Percentiles rank a stretch among this genome's conserved stretches.
phyloP scores from a whole-genome alignment of 2,888 invertebrate genomes.

The Seira ritae region DNA sequence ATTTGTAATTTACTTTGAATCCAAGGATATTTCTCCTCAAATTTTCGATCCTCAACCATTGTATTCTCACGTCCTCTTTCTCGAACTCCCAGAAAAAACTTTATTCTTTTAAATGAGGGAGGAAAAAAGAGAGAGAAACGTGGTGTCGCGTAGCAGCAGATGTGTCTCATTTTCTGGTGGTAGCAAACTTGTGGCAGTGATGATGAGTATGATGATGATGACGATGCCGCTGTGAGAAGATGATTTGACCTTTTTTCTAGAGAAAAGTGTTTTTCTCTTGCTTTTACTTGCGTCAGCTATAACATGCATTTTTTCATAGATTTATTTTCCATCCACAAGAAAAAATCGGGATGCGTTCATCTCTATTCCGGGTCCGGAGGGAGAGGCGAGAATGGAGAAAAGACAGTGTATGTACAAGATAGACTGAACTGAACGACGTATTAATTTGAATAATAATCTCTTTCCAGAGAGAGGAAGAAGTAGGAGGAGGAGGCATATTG shows the following conservation, averaged over 20 bases:
- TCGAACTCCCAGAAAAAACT: neutral
- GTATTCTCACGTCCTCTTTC: neutral
- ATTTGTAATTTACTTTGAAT: slow-evolving; percentile 17
- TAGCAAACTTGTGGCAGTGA: slow-evolving; percentile 23
- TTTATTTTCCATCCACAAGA: neutral
- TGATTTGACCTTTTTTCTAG: slow-evolving; percentile 40
- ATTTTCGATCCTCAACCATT: neutral
- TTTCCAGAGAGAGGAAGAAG: neutral
- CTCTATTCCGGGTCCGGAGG: too few relatives aligned
- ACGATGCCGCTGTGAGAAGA: slow-evolving; percentile 10
- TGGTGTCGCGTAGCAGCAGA: slow-evolving; percentile 23
- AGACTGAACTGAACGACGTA: slow-evolving; percentile 33
- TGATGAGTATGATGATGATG: slow-evolving; percentile 17
- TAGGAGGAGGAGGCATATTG: slow-evolving; percentile 16
- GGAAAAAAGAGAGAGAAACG: slow-evolving; percentile 8
- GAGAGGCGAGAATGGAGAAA: neutral
- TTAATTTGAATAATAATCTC: slow-evolving; percentile 61
- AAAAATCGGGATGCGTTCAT: too few relatives aligned
- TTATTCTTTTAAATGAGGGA: neutral
- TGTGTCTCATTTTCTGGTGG: slow-evolving; percentile 33
- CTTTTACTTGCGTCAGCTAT: neutral
- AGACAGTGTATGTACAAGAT: neutral
- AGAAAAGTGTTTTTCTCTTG: neutral
- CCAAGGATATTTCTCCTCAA: neutral
- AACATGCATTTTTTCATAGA: neutral